Conservation (phyloP, 1,140 invertebrate species). For the Cryptotermes secundus region DNA sequence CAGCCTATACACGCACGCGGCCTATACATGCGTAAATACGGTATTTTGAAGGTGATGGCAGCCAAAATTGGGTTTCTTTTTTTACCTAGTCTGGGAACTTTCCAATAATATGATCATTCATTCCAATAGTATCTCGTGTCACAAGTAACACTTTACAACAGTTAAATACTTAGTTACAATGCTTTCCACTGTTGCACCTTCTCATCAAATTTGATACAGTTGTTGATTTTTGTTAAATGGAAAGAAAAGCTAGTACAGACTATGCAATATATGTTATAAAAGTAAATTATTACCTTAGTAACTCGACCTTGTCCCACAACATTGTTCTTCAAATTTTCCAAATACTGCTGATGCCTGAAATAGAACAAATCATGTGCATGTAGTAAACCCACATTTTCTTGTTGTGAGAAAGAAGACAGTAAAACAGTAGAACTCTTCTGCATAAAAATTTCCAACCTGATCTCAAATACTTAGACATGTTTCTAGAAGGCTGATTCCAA, state of each 20-base stretch:
- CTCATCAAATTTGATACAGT: too few relatives aligned
- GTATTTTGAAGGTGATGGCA: too few relatives aligned
- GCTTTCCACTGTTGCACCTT: too few relatives aligned
- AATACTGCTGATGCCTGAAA: conserved; percentile 51
- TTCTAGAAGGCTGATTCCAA: background rate
- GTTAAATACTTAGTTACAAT: too few relatives aligned
- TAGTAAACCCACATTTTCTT: background rate
- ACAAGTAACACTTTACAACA: too few relatives aligned
- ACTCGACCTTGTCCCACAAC: conserved; percentile 55
- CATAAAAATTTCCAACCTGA: background rate
- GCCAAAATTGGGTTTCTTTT: too few relatives aligned
- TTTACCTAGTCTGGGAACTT: too few relatives aligned
- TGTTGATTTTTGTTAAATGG: conserved; percentile 31
- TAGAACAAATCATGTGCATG: conserved; percentile 24
- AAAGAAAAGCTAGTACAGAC: conserved; percentile 30
- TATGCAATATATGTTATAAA: background rate
- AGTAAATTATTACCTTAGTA: conserved; percentile 42
- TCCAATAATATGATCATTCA: too few relatives aligned
- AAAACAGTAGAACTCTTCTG: background rate
- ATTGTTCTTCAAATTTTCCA: conserved; percentile 55
- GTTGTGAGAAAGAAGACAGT: background rate
- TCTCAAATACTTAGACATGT: background rate
- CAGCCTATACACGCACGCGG: too few relatives aligned
- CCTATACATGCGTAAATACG: too few relatives aligned
- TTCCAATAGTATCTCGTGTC: too few relatives aligned